Evolutionary conservation across 2,888 invertebrate species (phyloP), one percentile per base, ranked within the genome.

Genomic region (Argyresthia goedartella): DNA sequence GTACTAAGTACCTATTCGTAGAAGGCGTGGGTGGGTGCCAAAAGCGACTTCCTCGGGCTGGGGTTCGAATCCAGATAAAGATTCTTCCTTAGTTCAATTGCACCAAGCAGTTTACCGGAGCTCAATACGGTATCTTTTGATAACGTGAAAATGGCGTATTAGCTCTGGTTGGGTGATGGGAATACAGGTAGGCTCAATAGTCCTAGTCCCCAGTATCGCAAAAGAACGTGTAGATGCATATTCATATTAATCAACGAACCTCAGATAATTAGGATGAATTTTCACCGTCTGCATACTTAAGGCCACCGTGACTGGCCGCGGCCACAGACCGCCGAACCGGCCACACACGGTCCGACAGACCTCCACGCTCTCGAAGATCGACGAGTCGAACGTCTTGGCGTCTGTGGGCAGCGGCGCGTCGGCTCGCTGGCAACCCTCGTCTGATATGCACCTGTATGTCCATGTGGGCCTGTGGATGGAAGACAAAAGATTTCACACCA

Each of bases 291-390:
- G 76, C 55, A 58, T 62, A 52, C 79, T 74, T 3, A 86, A 57
- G 0, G 81, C 81, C 0, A 81, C 86, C 0, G 81, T 85, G 1
- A 90, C 89, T 0, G 93, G 93, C 62, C 81, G 75, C 0, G 93
- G 93, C 93, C 93, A 93, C 13, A 93, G 79, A 0, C 90, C 87
- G 0, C 93, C 92, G 60, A 89, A 90, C 39, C 87, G 74, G 0
- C 92, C 92, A 60, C 93, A 93, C 0, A 90, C 89, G 7, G 93
- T 79, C 15, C 92, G 86, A 61, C 93, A 93, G 43, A 90, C 80
- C 54, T 89, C 88, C 57, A 92, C 69, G 52, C 89, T 90, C 41
- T 69, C 63, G 62, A 76, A 87, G 11, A 69, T 49, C 13, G 60
- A 25, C 11, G n/a, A n/a, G 16, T 46, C 33, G 0, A 16, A 1